Conservation (phyloP, 1,140 invertebrate species). For the Lordiphosa collinella region DNA sequence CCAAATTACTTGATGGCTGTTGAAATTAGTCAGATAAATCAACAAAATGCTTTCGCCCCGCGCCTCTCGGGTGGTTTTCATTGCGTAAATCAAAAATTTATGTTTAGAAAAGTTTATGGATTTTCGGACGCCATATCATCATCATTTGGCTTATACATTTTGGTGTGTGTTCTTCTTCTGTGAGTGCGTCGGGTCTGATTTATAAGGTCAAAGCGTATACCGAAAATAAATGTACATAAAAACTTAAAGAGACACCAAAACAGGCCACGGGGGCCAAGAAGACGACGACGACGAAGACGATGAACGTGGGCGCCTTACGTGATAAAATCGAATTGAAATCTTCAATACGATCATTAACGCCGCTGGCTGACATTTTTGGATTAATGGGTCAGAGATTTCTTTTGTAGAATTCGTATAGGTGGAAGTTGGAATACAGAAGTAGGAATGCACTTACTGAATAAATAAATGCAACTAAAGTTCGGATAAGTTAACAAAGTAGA, state of each 20-base stretch:
- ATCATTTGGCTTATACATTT: constrained; percentile 43
- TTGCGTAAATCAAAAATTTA: constrained; percentile 73
- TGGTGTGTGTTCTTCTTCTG: constrained; percentile 29
- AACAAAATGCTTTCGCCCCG: constrained; percentile 19
- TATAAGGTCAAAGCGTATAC: constrained; percentile 65
- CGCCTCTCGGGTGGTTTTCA: constrained; percentile 7
- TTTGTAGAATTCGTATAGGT: neutral
- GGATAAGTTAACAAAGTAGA: too few species aligned
- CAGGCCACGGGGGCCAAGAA: constrained; percentile 3
- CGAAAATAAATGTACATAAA: constrained; percentile 47
- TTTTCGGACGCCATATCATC: constrained; percentile 25
- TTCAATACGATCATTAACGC: constrained; percentile 54
- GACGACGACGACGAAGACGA: constrained; percentile 19
- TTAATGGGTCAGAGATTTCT: constrained; percentile 62
- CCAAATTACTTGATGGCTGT: constrained; percentile 64
- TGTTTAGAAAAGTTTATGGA: constrained; percentile 59
- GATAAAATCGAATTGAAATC: constrained; percentile 22
- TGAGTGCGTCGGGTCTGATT: constrained; percentile 36
- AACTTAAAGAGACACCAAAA: constrained; percentile 30
- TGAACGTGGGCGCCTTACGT: constrained; percentile 48
- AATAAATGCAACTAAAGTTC: too few species aligned
- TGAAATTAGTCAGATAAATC: constrained; percentile 62
- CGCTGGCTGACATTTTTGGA: constrained; percentile 54
- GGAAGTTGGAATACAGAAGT: constrained; percentile 5
- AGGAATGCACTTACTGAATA: too few species aligned